Evolutionary conservation across 1,140 invertebrate species (phyloP).

Genomic region (Microplitis mediator): DNA sequence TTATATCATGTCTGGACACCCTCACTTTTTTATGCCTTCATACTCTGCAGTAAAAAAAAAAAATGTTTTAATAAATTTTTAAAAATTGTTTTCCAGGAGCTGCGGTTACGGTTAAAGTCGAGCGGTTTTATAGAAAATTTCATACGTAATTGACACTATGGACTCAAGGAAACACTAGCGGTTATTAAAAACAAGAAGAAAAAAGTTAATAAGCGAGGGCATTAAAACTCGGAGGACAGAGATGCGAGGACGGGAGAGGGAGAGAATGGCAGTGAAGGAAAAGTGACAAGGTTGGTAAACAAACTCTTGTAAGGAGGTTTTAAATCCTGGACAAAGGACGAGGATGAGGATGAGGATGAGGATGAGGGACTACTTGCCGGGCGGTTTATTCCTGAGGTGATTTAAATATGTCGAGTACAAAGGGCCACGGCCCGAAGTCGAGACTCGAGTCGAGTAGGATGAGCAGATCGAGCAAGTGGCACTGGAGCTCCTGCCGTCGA

Average conservation of each 20-base stretch:
- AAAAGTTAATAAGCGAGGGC: neutral
- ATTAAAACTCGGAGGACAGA: too few species aligned
- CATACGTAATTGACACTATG: constrained; percentile 5
- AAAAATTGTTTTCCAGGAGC: neutral
- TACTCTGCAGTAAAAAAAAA: neutral
- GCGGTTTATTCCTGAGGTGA: constrained; percentile 15
- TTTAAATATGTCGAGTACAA: constrained; percentile 31
- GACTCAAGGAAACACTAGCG: constrained; percentile 15
- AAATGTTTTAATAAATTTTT: neutral
- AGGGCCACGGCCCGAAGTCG: constrained; percentile 19
- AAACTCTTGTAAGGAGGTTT: too few species aligned
- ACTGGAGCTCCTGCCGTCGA: constrained; percentile 29
- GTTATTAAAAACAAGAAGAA: neutral
- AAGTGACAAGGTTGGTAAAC: too few species aligned
- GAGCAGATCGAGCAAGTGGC: constrained; percentile 16
- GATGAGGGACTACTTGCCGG: too few species aligned
- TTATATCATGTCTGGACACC: constrained; percentile 26
- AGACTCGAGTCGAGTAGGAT: constrained; percentile 27
- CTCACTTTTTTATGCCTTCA: neutral
- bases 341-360: too few species aligned
- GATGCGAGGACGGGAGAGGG: too few species aligned
- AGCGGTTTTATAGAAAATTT: neutral
- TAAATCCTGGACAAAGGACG: too few species aligned
- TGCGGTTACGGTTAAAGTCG: neutral
- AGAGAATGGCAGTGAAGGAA: too few species aligned